Evolutionary conservation across 2,888 invertebrate genomes (phyloP), one percentile per base, ranked within the genome.

Genomic region (Cryptocephalus moraei): DNA sequence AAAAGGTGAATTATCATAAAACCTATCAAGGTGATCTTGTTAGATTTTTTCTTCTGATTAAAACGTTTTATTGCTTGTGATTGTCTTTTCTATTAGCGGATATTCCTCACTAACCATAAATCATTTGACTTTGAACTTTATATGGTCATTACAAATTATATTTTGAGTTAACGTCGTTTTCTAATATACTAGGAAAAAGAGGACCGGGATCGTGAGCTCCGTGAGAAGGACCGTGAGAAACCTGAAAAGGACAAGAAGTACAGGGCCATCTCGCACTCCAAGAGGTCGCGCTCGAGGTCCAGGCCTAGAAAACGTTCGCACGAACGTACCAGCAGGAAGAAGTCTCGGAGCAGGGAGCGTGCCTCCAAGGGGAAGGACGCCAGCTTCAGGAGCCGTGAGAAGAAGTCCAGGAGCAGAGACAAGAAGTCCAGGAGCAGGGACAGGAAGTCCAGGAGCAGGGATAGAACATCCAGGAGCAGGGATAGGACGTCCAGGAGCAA

Each of bases 171-270:
- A 6, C 22, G 6, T 22, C n/a, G 6, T 22, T 22, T 22, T 6
- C 6, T 22, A 2, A 6, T 22, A 4, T 22, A 22, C 2, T 55
- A 83, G 82, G 87, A 87, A 67, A 88, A 86, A 55, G 85, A 86
- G 67, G 86, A 86, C 49, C 81, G 84, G 63, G 81, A 86, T 12
- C 44, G 62, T 44, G 61, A 66, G 55, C 51, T 48, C 41, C 48
- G 80, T 75, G 62, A 74, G 41, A 70, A 71, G 46, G 72, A 67
- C 49, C 57, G 51, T 69, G 73, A 59, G 55, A 66, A 57, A 41
- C 57, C 65, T 10, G 63, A 69, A 38, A 66, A 66, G 68, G 73
- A 62, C 67, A 73, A 57, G 71, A 76, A 65, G 62, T 66, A 73
- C 67, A 63, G 71, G 60, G 66, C 68, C 70, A 67, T 66, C 43